These are phyloP conservation scores for Lapara coniferarum DNA, from an alignment of 2,888 invertebrate species.

Conservation along the genomic window DNA sequence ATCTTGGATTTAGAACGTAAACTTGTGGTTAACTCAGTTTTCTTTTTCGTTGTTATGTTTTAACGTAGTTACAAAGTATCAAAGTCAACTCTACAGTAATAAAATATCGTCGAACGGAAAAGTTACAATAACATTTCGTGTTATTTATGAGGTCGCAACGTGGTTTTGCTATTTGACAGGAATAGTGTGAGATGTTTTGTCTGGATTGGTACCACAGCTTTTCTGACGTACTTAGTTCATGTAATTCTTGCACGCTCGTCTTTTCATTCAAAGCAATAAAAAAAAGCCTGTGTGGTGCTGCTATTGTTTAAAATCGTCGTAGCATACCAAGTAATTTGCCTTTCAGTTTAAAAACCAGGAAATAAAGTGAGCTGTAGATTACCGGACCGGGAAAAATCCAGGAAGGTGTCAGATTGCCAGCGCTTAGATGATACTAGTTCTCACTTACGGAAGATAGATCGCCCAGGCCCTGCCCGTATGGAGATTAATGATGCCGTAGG, in stretches of 20 bases:
- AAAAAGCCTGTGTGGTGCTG: too few species aligned
- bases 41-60: neutral
- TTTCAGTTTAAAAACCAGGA: neutral
- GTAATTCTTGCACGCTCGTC: too few species aligned
- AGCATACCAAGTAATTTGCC: too few species aligned
- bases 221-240: too few species aligned
- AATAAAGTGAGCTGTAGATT: constrained; percentile 1
- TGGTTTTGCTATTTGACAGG: too few species aligned
- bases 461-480: neutral
- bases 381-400: constrained; percentile 18
- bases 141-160: too few species aligned
- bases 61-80: neutral
- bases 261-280: too few species aligned
- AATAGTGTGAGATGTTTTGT: too few species aligned
- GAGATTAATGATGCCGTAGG: constrained; percentile 15
- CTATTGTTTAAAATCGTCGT: too few species aligned
- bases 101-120: neutral
- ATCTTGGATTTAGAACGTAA: neutral
- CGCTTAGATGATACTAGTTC: constrained; percentile 15
- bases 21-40: neutral
- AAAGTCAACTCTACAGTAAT: neutral
- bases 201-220: too few species aligned
- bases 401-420: constrained; percentile 13
- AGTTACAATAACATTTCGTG: too few species aligned
- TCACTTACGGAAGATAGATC: constrained; percentile 19